Percentiles rank a stretch among this genome's conserved stretches.
Evolutionary conservation across 2,113 vertebrate genomes (phyloP).

Genomic region (Pituophis catenifer): DNA sequence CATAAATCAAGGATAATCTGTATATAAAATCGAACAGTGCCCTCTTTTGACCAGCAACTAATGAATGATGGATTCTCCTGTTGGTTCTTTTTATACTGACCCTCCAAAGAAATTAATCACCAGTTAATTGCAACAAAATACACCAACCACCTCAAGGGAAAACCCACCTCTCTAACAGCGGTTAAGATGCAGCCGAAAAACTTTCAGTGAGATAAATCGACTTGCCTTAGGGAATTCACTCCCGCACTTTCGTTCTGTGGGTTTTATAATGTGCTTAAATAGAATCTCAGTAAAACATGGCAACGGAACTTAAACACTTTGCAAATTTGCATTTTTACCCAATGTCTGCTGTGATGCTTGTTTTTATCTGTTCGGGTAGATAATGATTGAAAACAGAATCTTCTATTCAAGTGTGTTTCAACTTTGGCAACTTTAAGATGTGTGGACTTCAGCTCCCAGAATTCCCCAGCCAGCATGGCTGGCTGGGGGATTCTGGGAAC

Average conservation of each 20-base stretch:
- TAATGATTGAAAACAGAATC: background rate
- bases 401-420: background rate
- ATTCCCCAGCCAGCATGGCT: background rate
- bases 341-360: background rate
- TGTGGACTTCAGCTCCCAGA: background rate
- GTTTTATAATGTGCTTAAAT: conserved; percentile 21
- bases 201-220: conserved; percentile 7
- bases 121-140: background rate
- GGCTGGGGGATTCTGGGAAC: no score
- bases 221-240: background rate
- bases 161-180: background rate
- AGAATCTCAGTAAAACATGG: conserved; percentile 10
- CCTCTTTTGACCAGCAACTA: background rate
- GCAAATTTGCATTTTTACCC: conserved; percentile 26
- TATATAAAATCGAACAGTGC: background rate
- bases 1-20: background rate
- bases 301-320: conserved; percentile 1
- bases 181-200: background rate
- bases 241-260: conserved; percentile 12
- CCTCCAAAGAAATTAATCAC: background rate
- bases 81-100: background rate
- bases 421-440: background rate
- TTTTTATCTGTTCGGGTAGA: background rate
- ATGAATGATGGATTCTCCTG: background rate
- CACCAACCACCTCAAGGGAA: background rate